Conservation (phyloP, 2,113 vertebrate species). For the Tychaedon coryphoeus region DNA sequence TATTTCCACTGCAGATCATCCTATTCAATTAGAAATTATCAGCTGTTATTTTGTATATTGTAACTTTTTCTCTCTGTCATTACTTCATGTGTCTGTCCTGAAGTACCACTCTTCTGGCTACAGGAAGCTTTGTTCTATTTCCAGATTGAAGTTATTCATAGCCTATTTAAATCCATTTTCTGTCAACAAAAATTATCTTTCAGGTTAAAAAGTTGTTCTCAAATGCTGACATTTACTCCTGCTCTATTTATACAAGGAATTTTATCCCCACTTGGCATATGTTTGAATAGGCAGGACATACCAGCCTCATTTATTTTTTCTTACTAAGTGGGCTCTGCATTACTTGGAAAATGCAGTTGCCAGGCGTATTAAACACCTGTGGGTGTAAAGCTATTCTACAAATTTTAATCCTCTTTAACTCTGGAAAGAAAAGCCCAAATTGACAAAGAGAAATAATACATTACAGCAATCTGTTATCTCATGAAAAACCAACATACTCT, state of each 20-base stretch:
- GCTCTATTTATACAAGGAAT: constrained; percentile 28
- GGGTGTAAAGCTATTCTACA: background rate
- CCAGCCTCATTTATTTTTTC: background rate
- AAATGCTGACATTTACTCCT: background rate
- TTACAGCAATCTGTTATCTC: background rate
- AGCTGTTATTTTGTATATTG: background rate
- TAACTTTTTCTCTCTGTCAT: background rate
- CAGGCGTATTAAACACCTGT: background rate
- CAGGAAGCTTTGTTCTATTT: background rate
- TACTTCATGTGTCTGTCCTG: background rate
- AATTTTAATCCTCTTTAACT: background rate
- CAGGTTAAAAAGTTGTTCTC: background rate
- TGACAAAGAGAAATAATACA: background rate
- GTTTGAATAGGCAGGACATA: background rate
- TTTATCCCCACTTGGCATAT: background rate
- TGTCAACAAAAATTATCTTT: constrained; percentile 5
- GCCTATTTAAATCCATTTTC: constrained; percentile 11
- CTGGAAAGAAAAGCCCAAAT: background rate
- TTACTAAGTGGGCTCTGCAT: background rate
- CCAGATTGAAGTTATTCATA: background rate
- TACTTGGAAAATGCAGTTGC: background rate
- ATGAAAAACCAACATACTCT: background rate
- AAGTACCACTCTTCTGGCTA: background rate
- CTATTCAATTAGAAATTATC: background rate
- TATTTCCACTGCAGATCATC: background rate